These are phyloP conservation scores for Zonitis immaculata DNA, from an alignment of 2,888 invertebrate species.

Conservation along the genomic window DNA sequence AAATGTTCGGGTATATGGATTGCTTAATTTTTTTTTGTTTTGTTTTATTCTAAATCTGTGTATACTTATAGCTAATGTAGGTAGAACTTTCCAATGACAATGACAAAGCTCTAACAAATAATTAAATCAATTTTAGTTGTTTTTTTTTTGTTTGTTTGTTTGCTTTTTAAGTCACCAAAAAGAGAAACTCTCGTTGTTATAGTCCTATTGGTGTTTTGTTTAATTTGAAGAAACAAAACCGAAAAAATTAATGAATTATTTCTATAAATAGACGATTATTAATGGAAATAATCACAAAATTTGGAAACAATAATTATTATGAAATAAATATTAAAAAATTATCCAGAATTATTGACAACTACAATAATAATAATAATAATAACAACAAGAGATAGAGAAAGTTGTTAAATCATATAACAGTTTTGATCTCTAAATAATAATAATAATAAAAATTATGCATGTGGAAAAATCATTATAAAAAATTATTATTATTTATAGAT, in stretches of 20 bases:
- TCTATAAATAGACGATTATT: background rate
- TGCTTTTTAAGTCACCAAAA: background rate
- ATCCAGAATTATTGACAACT: background rate
- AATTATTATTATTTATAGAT: background rate
- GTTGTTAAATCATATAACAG: slow-evolving; percentile 1
- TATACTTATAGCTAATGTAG: no score
- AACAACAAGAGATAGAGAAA: background rate
- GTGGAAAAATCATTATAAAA: background rate
- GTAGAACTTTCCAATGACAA: slow-evolving; percentile 2
- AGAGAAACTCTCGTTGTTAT: background rate
- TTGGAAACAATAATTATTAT: background rate
- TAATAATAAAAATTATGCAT: background rate
- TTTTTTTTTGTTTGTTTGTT: no score
- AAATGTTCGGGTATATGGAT: background rate
- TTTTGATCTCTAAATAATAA: background rate
- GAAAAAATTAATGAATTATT: background rate
- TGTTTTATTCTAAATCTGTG: background rate
- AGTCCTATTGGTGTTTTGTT: background rate
- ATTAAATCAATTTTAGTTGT: background rate
- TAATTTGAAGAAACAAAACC: background rate
- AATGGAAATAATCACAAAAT: background rate
- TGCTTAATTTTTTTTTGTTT: background rate
- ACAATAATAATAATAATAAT: background rate
- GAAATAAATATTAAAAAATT: background rate
- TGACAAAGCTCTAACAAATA: background rate